phyloP scores from a whole-genome alignment of 1,140 invertebrate genomes.

The Glossosoma conforme region DNA sequence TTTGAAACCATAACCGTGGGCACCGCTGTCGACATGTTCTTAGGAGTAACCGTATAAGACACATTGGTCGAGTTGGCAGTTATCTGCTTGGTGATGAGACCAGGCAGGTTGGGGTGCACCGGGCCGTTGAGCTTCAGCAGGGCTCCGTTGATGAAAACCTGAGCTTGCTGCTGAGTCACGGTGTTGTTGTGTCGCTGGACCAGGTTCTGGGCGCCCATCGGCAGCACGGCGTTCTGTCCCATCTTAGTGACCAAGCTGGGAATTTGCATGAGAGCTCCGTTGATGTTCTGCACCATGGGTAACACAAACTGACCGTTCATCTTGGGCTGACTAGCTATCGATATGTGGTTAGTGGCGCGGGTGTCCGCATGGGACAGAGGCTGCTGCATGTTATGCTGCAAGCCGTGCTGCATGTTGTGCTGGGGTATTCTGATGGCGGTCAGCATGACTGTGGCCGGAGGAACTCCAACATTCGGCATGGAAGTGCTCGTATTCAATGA shows the following conservation, averaged over 20 bases:
- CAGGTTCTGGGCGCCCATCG: constrained; percentile 22
- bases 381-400: too few species aligned
- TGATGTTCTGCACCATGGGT: constrained; percentile 47
- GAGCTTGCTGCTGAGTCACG: constrained; percentile 41
- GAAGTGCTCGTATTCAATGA: constrained; percentile 22
- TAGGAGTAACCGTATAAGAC: constrained; percentile 23
- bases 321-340: constrained; percentile 44
- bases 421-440: constrained; percentile 50
- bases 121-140: constrained; percentile 45
- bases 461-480: constrained; percentile 39
- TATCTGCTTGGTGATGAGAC: constrained; percentile 21
- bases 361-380: constrained; percentile 26
- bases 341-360: constrained; percentile 40
- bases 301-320: constrained; percentile 47
- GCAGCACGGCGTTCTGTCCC: constrained; percentile 44
- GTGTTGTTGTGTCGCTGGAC: constrained; percentile 7
- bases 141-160: constrained; percentile 48
- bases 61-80: constrained; percentile 15
- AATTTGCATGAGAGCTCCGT: constrained; percentile 48
- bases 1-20: constrained; percentile 33
- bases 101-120: constrained; percentile 32
- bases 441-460: constrained; percentile 47
- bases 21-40: constrained; percentile 19
- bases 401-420: constrained; percentile 34
- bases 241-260: constrained; percentile 48